Evolutionary conservation across 2,797 vertebrate species (phyloP).

Genomic region (Tamandua tetradactyla): DNA sequence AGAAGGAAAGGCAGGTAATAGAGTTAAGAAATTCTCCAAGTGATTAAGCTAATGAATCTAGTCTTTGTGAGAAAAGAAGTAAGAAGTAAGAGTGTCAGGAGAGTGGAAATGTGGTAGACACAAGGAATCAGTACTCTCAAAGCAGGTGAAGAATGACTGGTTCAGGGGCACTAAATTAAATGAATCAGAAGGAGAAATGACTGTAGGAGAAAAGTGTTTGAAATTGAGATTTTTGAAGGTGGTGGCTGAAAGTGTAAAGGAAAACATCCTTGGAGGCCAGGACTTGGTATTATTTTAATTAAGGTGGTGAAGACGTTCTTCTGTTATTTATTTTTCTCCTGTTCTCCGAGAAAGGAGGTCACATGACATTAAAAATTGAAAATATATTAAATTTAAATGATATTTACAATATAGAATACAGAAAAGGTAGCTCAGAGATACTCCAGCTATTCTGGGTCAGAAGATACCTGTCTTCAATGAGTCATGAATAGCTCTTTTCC

Average conservation of each 20-base stretch:
- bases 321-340: neutral
- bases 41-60: neutral
- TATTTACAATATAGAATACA: neutral
- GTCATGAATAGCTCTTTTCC: neutral
- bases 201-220: neutral
- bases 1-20: neutral
- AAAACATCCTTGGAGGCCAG: neutral
- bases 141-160: neutral
- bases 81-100: neutral
- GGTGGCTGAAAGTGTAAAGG: neutral
- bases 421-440: neutral
- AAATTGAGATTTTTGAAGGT: neutral
- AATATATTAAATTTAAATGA: neutral
- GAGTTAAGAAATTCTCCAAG: neutral
- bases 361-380: neutral
- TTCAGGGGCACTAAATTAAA: neutral
- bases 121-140: neutral
- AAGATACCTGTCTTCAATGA: neutral
- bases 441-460: neutral
- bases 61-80: neutral
- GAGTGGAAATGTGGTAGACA: neutral
- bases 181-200: neutral
- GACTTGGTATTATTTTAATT: neutral
- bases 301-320: neutral
- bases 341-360: neutral